Evolutionary conservation across 2,888 invertebrate genomes (phyloP), one percentile per base, ranked within the genome.

Genomic region (Glyphotaelius pellucidus): DNA sequence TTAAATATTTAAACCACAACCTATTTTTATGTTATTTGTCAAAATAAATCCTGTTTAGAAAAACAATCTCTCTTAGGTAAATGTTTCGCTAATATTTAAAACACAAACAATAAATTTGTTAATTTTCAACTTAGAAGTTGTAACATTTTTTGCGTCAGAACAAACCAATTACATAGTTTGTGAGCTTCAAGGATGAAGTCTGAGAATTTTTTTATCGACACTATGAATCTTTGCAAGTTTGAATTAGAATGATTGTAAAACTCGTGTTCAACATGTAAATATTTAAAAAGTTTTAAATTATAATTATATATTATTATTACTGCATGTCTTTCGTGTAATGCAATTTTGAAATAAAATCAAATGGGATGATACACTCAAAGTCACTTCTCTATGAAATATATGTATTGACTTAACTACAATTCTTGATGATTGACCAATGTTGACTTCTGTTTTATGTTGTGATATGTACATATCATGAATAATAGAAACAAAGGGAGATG

Each of bases 341-440:
- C 88, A 88, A 88, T 79, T 88, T 47, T 87, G 47, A 47, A 25
- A 86, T 81, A 81, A 67, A 30, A 80, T 80, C 52, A 52, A 87
- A 88, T 91, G 91, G 91, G 87, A 91, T 87, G 80, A 87, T 91
- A n/a, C 91, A 91, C 91, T 47, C 52, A 81, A 91, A 80, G 84
- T 90, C 47, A 42, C 67, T 67, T 67, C 67, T 67, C 25, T 67
- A 67, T 67, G 25, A 67, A 25, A 25, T 25, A 5, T 67, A 25
- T n/a, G 19, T 52, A 52, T 19, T 19, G 15, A 52, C 19, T 5
- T 52, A 3, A 52, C 52, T 67, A 25, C 67, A 25, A 25, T 67
- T 7, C 5, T 9, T n/a, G 9, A n/a, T 25, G 67, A n/a, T 52
- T 52, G 52, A 52, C 52, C 15, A 52, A 52, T 67, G 9, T 9